A percentile compares a stretch with the other conserved stretches of the same genome.
Evolutionary conservation across 1,140 invertebrate genomes (phyloP).

Genomic region (Phenacoccus solenopsis): DNA sequence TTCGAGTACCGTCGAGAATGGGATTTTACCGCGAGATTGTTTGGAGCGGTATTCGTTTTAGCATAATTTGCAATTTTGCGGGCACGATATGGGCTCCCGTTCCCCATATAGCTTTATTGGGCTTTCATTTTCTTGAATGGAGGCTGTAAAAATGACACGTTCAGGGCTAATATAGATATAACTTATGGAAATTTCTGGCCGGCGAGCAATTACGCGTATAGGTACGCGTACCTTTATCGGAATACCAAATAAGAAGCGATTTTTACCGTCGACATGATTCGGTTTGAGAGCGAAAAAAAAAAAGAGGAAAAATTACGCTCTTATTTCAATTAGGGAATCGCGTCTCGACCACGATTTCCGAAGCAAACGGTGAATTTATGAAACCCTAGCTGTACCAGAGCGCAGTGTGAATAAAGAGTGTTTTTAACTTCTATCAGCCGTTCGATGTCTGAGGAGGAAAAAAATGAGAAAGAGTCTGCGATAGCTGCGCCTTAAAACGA

Average conservation of each 20-base stretch:
- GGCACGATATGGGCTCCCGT: not conserved
- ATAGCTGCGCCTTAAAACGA: not conserved
- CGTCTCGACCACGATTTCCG: no score
- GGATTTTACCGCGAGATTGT: not conserved
- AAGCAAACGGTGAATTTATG: no score
- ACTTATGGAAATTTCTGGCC: not conserved
- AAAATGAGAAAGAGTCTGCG: slow-evolving; percentile 1
- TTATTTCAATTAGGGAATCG: no score
- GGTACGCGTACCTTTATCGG: no score
- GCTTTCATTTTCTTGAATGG: not conserved
- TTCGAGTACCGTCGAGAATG: no score
- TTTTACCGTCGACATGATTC: no score
- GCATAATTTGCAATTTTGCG: not conserved
- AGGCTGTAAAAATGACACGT: not conserved
- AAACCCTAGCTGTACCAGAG: not conserved
- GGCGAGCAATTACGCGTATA: not conserved
- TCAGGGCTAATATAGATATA: not conserved
- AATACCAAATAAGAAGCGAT: no score
- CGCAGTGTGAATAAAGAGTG: not conserved
- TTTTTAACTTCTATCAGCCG: not conserved
- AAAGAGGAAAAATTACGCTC: no score
- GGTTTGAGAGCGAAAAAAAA: no score
- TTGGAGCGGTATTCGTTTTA: not conserved
- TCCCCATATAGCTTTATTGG: not conserved
- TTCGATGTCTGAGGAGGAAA: not conserved